Evolutionary conservation across 2,797 vertebrate species (phyloP).

Genomic region (Pangasius macronema): DNA sequence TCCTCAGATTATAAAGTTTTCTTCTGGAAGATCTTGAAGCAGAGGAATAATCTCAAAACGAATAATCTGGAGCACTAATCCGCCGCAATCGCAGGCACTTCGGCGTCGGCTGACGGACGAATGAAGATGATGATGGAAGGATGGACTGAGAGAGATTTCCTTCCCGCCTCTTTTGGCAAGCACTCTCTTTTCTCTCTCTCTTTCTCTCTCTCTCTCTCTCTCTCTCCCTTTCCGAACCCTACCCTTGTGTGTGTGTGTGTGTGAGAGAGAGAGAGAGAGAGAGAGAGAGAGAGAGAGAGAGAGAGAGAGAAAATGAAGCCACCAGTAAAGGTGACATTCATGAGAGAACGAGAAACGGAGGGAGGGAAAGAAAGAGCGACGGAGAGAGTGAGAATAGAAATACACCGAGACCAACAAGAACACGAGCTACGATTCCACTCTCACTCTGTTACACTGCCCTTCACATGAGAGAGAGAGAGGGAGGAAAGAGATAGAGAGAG

Average conservation of each 20-base stretch:
- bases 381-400: constrained; percentile 22
- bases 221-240: constrained; percentile 65
- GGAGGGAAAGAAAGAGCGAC: constrained; percentile 32
- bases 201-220: constrained; percentile 55
- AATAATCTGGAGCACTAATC: constrained; percentile 69
- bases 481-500: neutral
- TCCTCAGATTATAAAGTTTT: constrained; percentile 49
- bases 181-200: constrained; percentile 60
- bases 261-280: constrained; percentile 18
- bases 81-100: constrained; percentile 73
- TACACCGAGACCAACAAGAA: constrained; percentile 38
- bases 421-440: constrained; percentile 37
- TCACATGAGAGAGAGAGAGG: constrained; percentile 53
- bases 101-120: constrained; percentile 59
- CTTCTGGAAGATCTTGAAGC: constrained; percentile 18
- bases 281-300: constrained; percentile 31
- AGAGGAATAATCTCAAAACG: neutral
- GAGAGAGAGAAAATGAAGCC: constrained; percentile 55
- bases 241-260: constrained; percentile 59
- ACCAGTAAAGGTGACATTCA: constrained; percentile 85
- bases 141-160: constrained; percentile 69
- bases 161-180: constrained; percentile 76
- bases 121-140: constrained; percentile 64
- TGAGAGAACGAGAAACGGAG: constrained; percentile 67
- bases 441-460: constrained; percentile 45